These are phyloP conservation scores for Aptenodytes forsteri DNA, from an alignment of 2,113 vertebrate genomes.

Conservation along the genomic window DNA sequence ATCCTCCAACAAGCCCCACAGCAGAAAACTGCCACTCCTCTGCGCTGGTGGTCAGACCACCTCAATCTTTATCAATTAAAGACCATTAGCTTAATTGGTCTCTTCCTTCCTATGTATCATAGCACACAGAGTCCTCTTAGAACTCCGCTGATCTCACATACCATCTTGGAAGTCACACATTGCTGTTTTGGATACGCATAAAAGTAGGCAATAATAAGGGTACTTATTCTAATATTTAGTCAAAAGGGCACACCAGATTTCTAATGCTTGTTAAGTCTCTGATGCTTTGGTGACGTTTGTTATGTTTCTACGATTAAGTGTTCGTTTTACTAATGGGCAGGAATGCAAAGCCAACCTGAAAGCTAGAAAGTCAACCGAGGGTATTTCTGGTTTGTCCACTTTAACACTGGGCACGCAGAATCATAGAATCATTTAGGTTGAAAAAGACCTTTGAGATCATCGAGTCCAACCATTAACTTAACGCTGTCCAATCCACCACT, in stretches of 20 bases:
- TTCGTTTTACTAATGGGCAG: not conserved
- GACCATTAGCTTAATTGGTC: not conserved
- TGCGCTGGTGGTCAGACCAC: not conserved
- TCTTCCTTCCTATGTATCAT: not conserved
- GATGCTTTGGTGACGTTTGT: not conserved
- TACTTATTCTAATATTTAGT: not conserved
- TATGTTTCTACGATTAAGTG: not conserved
- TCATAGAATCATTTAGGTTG: not conserved
- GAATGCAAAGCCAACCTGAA: not conserved
- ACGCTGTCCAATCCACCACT: not conserved
- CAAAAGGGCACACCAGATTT: not conserved
- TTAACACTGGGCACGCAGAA: not conserved
- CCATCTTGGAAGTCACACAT: not conserved
- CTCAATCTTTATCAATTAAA: not conserved
- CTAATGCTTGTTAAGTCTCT: not conserved
- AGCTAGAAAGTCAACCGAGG: not conserved
- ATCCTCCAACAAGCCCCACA: not conserved
- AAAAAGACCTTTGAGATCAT: not conserved
- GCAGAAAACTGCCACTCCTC: not conserved
- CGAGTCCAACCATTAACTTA: rapidly evolving
- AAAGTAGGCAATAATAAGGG: not conserved
- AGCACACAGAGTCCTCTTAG: not conserved
- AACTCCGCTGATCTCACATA: not conserved
- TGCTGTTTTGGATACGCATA: rapidly evolving
- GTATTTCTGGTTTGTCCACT: not conserved